phyloP scores from a whole-genome alignment of 2,888 invertebrate species.

The Synergus japonicus region DNA sequence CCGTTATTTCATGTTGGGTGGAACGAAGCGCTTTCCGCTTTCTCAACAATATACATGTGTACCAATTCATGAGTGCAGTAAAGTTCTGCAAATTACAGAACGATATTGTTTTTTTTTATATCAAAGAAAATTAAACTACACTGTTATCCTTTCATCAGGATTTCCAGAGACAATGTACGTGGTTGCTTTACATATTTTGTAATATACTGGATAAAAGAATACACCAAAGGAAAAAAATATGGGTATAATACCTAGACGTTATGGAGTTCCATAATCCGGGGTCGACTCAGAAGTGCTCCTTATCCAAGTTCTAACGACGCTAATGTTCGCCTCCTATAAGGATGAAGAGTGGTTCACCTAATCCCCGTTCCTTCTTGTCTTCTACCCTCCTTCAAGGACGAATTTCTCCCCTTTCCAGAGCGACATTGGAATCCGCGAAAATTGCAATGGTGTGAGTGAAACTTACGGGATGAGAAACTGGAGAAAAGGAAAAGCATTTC shows the following conservation, averaged over 20 bases:
- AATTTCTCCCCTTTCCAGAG: slow-evolving; percentile 12
- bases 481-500: slow-evolving; percentile 46
- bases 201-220: too few relatives aligned
- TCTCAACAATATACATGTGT: slow-evolving; percentile 4
- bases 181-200: too few relatives aligned
- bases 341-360: slow-evolving; percentile 57
- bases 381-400: background rate
- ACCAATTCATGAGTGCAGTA: background rate
- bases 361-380: slow-evolving; percentile 43
- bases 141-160: background rate
- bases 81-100: background rate
- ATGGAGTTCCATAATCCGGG: slow-evolving; percentile 55
- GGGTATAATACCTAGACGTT: slow-evolving; percentile 47
- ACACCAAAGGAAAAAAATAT: slow-evolving; percentile 39
- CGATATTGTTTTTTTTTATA: background rate
- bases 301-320: slow-evolving; percentile 58
- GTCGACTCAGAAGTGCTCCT: slow-evolving; percentile 56
- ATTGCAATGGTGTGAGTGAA: background rate
- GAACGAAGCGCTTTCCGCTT: slow-evolving; percentile 18
- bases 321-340: slow-evolving; percentile 62
- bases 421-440: slow-evolving; percentile 25
- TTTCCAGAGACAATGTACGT: background rate
- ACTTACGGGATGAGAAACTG: background rate
- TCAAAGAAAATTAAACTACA: background rate
- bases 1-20: slow-evolving; percentile 21